Percentiles rank a stretch among this genome's conserved stretches.
These are phyloP conservation scores for Lanistes nyassanus DNA, from an alignment of 1,140 invertebrate genomes.

Conservation along the genomic window DNA sequence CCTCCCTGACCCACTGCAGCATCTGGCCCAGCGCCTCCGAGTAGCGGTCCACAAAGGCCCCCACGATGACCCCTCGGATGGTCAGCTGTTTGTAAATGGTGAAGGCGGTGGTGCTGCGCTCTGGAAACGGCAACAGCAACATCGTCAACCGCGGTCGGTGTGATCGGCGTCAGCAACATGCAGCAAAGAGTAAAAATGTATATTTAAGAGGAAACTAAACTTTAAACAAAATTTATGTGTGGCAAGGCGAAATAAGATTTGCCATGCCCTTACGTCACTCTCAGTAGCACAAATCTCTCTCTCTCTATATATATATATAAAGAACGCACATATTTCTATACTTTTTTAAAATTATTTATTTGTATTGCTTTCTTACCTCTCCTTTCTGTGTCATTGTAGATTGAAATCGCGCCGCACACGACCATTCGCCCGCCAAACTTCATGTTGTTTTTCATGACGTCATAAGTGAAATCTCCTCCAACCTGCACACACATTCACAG, in stretches of 20 bases:
- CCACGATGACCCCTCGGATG: constrained; percentile 4
- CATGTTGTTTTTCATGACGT: constrained; percentile 31
- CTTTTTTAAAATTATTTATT: no score
- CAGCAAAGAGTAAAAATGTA: not conserved
- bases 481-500: constrained; percentile 44
- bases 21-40: no score
- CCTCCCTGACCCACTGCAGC: no score
- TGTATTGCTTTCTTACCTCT: not conserved
- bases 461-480: constrained; percentile 37
- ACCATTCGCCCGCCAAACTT: constrained; percentile 32
- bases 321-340: not conserved
- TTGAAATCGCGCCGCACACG: constrained; percentile 36
- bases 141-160: constrained; percentile 4
- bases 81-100: constrained; percentile 21
- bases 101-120: not conserved
- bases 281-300: not conserved
- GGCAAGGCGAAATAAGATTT: not conserved
- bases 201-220: no score
- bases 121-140: not conserved
- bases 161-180: not conserved
- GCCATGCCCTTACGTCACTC: not conserved
- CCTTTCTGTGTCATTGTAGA: not conserved
- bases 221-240: not conserved
- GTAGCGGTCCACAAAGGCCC: not conserved
- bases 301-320: not conserved